Conservation (phyloP, 2,888 invertebrate genomes). For the Melanostoma mellinum region DNA sequence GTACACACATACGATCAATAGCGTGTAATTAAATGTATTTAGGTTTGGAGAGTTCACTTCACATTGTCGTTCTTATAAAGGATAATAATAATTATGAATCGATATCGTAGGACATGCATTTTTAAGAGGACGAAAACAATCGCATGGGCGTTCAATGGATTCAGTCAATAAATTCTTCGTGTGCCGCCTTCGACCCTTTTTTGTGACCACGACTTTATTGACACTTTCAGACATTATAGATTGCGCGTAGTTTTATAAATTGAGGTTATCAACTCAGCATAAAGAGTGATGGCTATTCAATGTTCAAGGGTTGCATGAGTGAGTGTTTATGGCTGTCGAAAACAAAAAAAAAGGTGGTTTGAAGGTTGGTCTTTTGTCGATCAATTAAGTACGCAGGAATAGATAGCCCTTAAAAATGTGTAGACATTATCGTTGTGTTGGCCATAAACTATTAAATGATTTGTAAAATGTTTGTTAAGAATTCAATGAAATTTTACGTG, state of each 20-base stretch:
- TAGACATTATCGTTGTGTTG: no score
- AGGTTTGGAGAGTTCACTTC: conserved; percentile 3
- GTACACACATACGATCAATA: conserved; percentile 11
- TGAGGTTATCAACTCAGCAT: not conserved
- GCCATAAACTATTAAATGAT: no score
- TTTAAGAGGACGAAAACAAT: not conserved
- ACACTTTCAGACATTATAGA: no score
- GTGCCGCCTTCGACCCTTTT: no score
- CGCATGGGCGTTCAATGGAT: not conserved
- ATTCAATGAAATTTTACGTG: no score
- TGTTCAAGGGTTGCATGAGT: not conserved
- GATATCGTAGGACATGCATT: conserved; percentile 14
- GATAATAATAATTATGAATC: conserved; percentile 23
- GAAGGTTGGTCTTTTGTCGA: no score
- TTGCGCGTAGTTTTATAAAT: not conserved
- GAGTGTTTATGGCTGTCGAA: not conserved
- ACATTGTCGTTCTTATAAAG: no score
- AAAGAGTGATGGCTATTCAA: not conserved
- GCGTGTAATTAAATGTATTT: conserved; percentile 33
- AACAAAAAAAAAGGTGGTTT: no score
- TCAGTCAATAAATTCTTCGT: not conserved
- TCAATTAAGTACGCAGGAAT: no score
- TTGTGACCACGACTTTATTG: no score
- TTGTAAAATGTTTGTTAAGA: no score
- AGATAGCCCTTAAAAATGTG: no score